Percentiles rank a stretch among this genome's conserved stretches.
Evolutionary conservation across 2,113 vertebrate species (phyloP).

Genomic region (Rhynchomys soricoides): DNA sequence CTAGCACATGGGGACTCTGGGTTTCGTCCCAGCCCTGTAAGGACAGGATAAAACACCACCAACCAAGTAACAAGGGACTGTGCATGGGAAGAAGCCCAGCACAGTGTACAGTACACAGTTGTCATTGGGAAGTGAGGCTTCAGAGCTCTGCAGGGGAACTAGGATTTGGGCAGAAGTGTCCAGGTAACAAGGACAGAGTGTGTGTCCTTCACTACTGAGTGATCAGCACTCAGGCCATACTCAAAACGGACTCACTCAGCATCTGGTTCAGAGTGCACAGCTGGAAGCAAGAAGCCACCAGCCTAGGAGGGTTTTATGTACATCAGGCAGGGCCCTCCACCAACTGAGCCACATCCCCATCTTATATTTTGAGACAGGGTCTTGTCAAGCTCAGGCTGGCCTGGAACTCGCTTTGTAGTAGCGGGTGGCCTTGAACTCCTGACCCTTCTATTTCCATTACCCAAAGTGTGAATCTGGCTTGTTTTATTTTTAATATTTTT

Average conservation of each 20-base stretch:
- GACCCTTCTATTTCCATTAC: not conserved
- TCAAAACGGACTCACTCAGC: not conserved
- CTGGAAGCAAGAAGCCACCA: not conserved
- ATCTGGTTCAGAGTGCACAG: not conserved
- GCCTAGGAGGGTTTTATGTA: not conserved
- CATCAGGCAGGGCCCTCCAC: not conserved
- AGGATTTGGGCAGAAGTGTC: not conserved
- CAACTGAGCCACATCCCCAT: not conserved
- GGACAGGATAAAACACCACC: not conserved
- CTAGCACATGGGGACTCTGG: not conserved
- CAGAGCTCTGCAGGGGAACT: not conserved
- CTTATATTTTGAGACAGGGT: not conserved
- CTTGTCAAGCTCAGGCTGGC: not conserved
- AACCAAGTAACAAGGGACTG: not conserved
- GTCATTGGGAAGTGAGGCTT: not conserved
- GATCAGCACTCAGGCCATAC: not conserved
- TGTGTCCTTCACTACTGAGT: not conserved
- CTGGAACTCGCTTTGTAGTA: not conserved
- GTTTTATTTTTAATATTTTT: not conserved
- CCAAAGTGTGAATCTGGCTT: not conserved
- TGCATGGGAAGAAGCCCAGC: not conserved
- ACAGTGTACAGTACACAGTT: not conserved
- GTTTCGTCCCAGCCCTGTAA: not conserved
- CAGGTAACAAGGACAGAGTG: not conserved
- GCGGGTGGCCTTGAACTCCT: no score